Conservation (phyloP, 1,140 invertebrate species). For the Lamellibrachia luymesi region DNA sequence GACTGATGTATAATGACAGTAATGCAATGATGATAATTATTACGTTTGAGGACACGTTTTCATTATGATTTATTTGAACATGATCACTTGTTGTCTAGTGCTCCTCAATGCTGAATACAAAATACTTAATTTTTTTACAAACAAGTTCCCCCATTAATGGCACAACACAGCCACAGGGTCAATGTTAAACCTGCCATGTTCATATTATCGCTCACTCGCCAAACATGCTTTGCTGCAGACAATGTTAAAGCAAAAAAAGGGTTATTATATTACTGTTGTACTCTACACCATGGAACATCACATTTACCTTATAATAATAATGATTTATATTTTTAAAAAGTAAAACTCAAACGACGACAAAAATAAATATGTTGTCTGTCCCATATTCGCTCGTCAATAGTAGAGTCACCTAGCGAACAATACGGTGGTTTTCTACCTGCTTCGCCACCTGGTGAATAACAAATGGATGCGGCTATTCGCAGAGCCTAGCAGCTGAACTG, state of each 20-base stretch:
- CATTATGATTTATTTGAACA: background rate
- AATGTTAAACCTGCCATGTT: background rate
- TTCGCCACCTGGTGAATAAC: background rate
- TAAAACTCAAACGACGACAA: background rate
- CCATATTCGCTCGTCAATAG: background rate
- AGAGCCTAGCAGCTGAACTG: background rate
- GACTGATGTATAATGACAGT: too few species aligned
- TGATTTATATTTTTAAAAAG: background rate
- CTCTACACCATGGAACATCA: background rate
- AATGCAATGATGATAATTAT: too few species aligned
- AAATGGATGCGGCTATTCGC: background rate
- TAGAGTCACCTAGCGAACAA: background rate
- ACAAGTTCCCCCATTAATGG: background rate
- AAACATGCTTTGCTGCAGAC: background rate
- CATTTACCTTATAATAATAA: background rate
- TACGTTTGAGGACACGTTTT: too few species aligned
- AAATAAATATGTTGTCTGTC: background rate
- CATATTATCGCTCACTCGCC: background rate
- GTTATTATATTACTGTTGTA: background rate
- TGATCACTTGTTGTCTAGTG: background rate
- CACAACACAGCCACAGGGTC: background rate
- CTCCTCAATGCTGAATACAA: background rate
- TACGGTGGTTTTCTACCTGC: background rate
- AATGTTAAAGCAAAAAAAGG: background rate
- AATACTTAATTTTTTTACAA: background rate